Evolutionary conservation across 2,888 invertebrate species (phyloP), one percentile per base, ranked within the genome.

Genomic region (Eucera pruinosa): DNA sequence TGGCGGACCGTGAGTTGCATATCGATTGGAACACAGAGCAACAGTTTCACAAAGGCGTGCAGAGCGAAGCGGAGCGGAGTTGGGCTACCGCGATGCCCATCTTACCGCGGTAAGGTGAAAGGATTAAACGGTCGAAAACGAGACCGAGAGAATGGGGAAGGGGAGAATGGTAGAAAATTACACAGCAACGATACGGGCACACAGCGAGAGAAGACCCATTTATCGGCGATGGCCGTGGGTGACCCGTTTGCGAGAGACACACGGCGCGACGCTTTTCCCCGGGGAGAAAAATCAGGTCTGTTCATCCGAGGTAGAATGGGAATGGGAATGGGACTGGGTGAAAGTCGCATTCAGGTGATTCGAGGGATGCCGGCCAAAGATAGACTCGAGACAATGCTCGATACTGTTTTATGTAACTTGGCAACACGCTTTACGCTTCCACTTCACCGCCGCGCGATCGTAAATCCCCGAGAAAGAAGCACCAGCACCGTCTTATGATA

Each of bases 341-440:
- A 85, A 84, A 84, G 83, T 80, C 70, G 82, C 50, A 33, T 7
- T 72, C 64, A 43, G 70, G 61, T 58, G 69, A 69, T 65, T 68
- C 69, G 60, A 68, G 72, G 58, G 81, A 64, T 73, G 68, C 55
- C 36, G 48, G 45, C 73, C 75, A 82, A 72, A 73, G 82, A 84
- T 84, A 84, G 83, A 75, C 23, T 41, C 65, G 72, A 74, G 71
- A 79, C 79, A 77, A 80, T 82, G 62, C 75, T 64, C 75, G 72
- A 79, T 73, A 54, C 36, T 47, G 75, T 80, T 84, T 85, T 80
- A 78, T 78, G 77, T 80, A 85, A 84, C 78, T 55, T 58, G 73
- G 58, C 73, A 65, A 60, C 48, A 36, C 61, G 30, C 52, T 64
- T 69, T 57, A 39, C 67, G 55, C 25, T 41, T 48, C 57, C 33